These are phyloP conservation scores for Tamias sibiricus DNA, from an alignment of 2,113 vertebrate species.

Conservation along the genomic window DNA sequence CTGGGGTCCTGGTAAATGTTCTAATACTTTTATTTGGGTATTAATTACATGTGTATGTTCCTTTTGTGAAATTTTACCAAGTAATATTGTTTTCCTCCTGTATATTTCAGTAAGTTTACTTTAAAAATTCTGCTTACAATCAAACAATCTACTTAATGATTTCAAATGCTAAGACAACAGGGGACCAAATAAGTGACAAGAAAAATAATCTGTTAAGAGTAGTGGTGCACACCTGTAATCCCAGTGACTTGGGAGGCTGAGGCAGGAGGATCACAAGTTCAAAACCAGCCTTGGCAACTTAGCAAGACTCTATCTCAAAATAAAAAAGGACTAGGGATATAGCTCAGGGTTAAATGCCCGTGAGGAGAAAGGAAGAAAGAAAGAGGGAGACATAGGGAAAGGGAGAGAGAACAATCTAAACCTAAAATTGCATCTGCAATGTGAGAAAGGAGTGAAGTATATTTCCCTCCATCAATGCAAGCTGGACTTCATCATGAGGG, in stretches of 20 bases:
- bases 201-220: not conserved
- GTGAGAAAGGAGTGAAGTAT: not conserved
- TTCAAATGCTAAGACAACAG: conserved; percentile 24
- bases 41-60: not conserved
- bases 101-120: not conserved
- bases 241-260: too few species aligned
- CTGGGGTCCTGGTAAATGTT: not conserved
- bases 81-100: not conserved
- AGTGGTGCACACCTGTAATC: too few species aligned
- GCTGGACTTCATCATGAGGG: not conserved
- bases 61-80: not conserved
- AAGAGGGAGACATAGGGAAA: too few species aligned
- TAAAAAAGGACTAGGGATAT: too few species aligned
- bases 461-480: not conserved
- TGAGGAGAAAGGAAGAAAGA: too few species aligned
- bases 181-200: not conserved
- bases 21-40: not conserved
- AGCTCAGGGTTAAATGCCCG: too few species aligned
- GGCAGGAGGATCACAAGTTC: too few species aligned
- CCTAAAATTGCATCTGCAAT: not conserved
- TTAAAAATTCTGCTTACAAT: conserved; percentile 19
- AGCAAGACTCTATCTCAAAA: too few species aligned
- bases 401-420: not conserved
- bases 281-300: too few species aligned
- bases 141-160: not conserved